Evolutionary conservation across 37 sponge, comb jelly and placozoan genomes (phyloP).

Genomic region (Cladorhizidae sp.): DNA sequence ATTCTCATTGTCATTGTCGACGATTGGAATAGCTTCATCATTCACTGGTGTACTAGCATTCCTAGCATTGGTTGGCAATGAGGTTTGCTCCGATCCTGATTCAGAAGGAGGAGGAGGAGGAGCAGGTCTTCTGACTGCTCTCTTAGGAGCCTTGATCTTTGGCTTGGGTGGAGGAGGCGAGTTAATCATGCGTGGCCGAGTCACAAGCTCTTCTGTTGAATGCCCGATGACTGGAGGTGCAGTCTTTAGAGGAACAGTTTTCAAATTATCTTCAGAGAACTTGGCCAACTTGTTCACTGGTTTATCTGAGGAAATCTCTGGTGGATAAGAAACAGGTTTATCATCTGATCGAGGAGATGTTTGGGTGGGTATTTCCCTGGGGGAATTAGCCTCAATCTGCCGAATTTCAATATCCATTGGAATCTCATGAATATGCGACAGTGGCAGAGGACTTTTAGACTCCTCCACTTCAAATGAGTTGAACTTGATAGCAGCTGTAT

Average conservation of each 20-base stretch:
- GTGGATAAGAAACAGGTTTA: background rate
- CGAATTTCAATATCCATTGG: background rate
- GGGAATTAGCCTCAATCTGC: background rate
- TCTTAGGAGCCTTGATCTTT: background rate
- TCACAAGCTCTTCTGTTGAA: background rate
- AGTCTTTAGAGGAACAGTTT: background rate
- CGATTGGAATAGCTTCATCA: no score
- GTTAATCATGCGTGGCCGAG: background rate
- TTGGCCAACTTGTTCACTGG: background rate
- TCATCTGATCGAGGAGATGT: background rate
- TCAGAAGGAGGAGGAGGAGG: conserved; percentile 13
- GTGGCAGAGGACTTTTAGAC: background rate
- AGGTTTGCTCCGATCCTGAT: background rate
- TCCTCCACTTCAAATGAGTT: background rate
- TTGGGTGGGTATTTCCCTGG: background rate
- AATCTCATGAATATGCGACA: background rate
- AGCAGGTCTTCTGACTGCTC: background rate
- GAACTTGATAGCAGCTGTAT: background rate
- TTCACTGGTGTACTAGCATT: no score
- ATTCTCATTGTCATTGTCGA: no score
- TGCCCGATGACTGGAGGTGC: background rate
- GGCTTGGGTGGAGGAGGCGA: conserved; percentile 15
- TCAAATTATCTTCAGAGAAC: background rate
- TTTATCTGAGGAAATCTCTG: background rate
- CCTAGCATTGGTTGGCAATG: background rate